Evolutionary conservation across 2,888 invertebrate genomes (phyloP).

Genomic region (Chloroclysta siterata): DNA sequence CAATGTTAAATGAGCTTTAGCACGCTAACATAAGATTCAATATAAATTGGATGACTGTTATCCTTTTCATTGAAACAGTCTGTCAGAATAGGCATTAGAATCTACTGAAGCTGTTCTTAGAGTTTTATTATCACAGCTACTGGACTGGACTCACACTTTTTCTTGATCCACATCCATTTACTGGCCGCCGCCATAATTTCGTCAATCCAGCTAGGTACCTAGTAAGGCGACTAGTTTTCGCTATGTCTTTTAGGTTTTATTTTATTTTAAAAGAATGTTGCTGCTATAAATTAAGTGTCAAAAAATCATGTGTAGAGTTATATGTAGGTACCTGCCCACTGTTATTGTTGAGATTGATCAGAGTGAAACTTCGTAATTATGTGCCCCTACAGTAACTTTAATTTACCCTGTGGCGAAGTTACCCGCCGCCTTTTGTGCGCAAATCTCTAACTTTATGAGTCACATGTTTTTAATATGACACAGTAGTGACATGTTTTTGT

Average conservation of each 20-base stretch:
- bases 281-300: neutral
- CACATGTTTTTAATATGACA: constrained; percentile 35
- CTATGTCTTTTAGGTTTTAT: no score
- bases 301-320: no score
- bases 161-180: neutral
- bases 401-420: constrained; percentile 19
- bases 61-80: neutral
- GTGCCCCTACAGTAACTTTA: constrained; percentile 7
- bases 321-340: neutral
- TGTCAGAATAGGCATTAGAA: neutral
- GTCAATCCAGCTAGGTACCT: no score
- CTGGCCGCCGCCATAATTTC: neutral
- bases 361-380: constrained; percentile 1
- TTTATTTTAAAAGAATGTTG: no score
- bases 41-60: neutral
- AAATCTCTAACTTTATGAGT: constrained; percentile 40
- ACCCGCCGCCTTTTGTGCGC: constrained; percentile 38
- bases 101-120: neutral
- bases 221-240: no score
- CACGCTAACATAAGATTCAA: neutral
- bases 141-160: neutral
- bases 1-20: constrained; percentile 8
- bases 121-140: neutral
- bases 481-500: constrained; percentile 18
- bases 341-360: neutral